Evolutionary conservation across 2,888 invertebrate species (phyloP).

Genomic region (Lamproptera curius): DNA sequence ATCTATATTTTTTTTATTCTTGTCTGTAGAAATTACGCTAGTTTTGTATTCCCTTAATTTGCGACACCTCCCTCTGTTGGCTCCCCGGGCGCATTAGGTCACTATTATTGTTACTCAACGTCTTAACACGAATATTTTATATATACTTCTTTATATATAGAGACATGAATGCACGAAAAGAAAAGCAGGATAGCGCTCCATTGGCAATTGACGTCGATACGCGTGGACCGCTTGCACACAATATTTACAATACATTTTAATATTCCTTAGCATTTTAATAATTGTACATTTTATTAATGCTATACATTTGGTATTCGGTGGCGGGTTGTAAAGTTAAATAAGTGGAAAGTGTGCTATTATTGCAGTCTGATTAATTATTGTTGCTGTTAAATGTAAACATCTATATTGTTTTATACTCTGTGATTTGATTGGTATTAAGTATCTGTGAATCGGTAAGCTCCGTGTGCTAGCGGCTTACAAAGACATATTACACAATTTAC

Average conservation of each 20-base stretch:
- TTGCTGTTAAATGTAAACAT: too few relatives aligned
- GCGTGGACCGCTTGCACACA: constrained; percentile 43
- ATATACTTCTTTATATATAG: constrained; percentile 48
- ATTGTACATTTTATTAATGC: constrained; percentile 3
- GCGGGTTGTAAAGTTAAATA: constrained; percentile 5
- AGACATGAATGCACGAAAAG: constrained; percentile 58
- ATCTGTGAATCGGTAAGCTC: constrained; percentile 1
- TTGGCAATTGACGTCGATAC: constrained; percentile 46
- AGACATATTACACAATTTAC: constrained; percentile 43
- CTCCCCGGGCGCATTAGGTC: constrained; percentile 59
- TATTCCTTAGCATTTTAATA: constrained; percentile 19
- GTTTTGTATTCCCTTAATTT: constrained; percentile 51
- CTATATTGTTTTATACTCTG: neutral
- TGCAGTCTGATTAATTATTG: neutral
- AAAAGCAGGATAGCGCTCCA: constrained; percentile 57
- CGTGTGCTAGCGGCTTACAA: constrained; percentile 31
- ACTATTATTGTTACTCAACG: constrained; percentile 67
- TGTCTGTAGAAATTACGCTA: constrained; percentile 79
- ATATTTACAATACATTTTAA: constrained; percentile 26
- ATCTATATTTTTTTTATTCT: constrained; percentile 59
- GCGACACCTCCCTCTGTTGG: constrained; percentile 61
- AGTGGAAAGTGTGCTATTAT: constrained; percentile 1
- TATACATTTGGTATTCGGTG: neutral
- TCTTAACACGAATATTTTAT: constrained; percentile 65
- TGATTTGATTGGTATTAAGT: neutral